Evolutionary conservation across 23 tunicate species (phyloP), one percentile per base, ranked within the genome.

Genomic region (Oikopleura dioica): DNA sequence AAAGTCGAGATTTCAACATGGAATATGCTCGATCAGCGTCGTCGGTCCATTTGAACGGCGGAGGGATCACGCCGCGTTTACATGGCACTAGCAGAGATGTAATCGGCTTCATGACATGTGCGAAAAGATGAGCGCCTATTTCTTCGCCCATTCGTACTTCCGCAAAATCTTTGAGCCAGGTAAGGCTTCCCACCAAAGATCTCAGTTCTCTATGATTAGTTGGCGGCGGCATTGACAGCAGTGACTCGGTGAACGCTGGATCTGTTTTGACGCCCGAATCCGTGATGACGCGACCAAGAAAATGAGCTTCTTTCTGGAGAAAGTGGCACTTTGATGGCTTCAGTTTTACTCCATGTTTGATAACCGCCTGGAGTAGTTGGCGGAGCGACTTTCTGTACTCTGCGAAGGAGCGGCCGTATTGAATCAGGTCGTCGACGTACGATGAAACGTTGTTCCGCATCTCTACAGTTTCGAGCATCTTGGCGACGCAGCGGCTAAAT

Each of bases 201-300:
- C 55, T 9, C 9, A 44, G 55, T 44, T 9, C 9, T 44, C 55
- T 9, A 9, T 16, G 16, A 9, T 16, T 44, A 9, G 9, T 76
- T 31, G 55, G 55, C 33, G 35, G 29, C 59, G 55, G 78, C 78
- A 35, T 34, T 31, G 9, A 4, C 38, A 2, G 36, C 5, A 32
- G 9, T 16, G 59, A 5, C 59, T 32, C 68, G 9, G 29, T 76
- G 35, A 23, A 34, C 55, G 5, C 78, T 4, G 78, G 78, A 76
- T 76, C 78, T 59, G 38, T 16, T 31, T 35, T 24, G 58, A 31
- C 63, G 33, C 78, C 78, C 16, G 35, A 16, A 2, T 36, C 33
- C 16, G 78, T 23, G 24, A 76, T 59, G 21, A 76, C 21, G 36
- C 36, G 78, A 9, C 78, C 78, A 4, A 76, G 59, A 36, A 76